Evolutionary conservation across 2,888 invertebrate genomes (phyloP).

Genomic region (Cosmia pyralina): DNA sequence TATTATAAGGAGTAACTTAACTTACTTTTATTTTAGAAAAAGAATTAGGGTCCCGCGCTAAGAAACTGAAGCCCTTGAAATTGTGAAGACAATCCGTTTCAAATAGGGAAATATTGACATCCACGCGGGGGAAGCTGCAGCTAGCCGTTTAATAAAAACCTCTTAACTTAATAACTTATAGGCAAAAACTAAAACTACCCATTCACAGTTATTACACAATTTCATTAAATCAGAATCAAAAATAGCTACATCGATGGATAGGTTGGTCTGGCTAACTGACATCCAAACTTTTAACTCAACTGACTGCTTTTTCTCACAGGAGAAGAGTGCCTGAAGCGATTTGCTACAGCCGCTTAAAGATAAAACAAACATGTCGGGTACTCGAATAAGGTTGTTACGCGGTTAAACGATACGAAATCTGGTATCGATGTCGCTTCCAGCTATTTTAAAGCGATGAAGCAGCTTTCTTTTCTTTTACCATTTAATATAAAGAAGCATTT

Average conservation of each 20-base stretch:
- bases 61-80: too few species aligned
- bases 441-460: slow-evolving; percentile 23
- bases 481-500: background rate
- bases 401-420: slow-evolving; percentile 20
- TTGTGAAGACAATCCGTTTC: too few species aligned
- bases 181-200: too few species aligned
- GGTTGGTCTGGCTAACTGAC: background rate
- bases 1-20: too few species aligned
- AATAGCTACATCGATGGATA: background rate
- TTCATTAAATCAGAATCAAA: background rate
- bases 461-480: background rate
- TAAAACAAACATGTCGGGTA: slow-evolving; percentile 42
- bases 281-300: background rate
- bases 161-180: too few species aligned
- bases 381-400: slow-evolving; percentile 35
- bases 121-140: too few species aligned
- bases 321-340: slow-evolving; percentile 32
- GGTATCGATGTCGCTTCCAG: slow-evolving; percentile 35
- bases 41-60: too few species aligned
- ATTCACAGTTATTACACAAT: too few species aligned
- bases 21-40: too few species aligned
- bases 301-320: slow-evolving; percentile 30
- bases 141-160: too few species aligned
- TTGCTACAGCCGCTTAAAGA: slow-evolving; percentile 36
- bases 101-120: too few species aligned